phyloP scores from a whole-genome alignment of 2,797 vertebrate species.

The Mormyrus proboscirostris region DNA sequence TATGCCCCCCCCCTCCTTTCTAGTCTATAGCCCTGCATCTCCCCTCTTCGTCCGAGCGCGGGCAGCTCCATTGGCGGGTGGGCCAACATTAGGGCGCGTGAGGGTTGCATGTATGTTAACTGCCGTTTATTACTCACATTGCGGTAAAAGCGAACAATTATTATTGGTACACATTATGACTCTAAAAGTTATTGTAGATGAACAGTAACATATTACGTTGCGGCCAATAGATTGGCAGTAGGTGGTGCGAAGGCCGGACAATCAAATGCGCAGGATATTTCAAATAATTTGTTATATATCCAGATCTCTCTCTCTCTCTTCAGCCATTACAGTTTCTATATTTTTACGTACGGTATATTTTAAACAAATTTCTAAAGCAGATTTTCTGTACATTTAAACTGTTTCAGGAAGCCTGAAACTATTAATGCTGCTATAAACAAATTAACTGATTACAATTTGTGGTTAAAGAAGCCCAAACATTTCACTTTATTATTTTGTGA shows the following conservation, averaged over 20 bases:
- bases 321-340: not conserved
- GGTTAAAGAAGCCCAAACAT: not conserved
- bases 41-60: constrained; percentile 9
- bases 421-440: not conserved
- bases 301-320: not conserved
- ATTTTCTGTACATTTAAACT: not conserved
- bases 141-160: not conserved
- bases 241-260: not conserved
- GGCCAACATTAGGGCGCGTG: constrained; percentile 26
- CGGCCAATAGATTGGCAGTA: not conserved
- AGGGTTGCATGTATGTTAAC: not conserved
- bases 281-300: not conserved
- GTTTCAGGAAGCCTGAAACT: not conserved
- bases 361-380: not conserved
- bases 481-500: not conserved
- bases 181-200: not conserved
- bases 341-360: not conserved
- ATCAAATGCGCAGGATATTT: not conserved
- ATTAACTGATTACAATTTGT: not conserved
- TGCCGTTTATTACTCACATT: constrained; percentile 12
- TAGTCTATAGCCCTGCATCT: not conserved
- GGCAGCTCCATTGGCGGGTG: constrained; percentile 2
- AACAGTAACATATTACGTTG: not conserved
- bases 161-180: not conserved
- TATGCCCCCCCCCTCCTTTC: constrained; percentile 28